Conservation (phyloP, 2,888 invertebrate species). For the Hedya salicella region DNA sequence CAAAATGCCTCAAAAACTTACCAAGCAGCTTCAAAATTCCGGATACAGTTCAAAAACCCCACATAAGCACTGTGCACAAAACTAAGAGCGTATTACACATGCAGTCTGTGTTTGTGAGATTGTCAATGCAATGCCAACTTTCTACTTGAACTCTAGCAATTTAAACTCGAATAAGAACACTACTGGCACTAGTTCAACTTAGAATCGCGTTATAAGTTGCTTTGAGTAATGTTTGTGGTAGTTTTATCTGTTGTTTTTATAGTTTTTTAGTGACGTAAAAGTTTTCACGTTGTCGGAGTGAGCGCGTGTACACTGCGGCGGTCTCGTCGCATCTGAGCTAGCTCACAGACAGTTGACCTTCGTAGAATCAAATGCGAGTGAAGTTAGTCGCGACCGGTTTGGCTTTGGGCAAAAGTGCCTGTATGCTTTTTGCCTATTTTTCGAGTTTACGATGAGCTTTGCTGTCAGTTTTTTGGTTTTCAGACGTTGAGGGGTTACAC, state of each 20-base stretch:
- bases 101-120: conserved; percentile 59
- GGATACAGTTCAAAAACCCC: conserved; percentile 61
- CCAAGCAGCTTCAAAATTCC: conserved; percentile 60
- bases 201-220: conserved; percentile 46
- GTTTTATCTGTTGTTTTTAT: conserved; percentile 36
- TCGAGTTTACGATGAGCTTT: conserved; percentile 53
- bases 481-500: background rate
- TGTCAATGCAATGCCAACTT: conserved; percentile 67
- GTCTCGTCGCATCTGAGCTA: conserved; percentile 62
- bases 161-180: conserved; percentile 32
- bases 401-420: conserved; percentile 78
- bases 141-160: conserved; percentile 58
- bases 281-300: conserved; percentile 51
- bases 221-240: conserved; percentile 45
- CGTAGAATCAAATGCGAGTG: conserved; percentile 72
- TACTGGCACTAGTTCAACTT: background rate
- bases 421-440: conserved; percentile 45
- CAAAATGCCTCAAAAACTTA: conserved; percentile 53
- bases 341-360: conserved; percentile 69
- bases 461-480: conserved; percentile 26
- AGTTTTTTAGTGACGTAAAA: conserved; percentile 61
- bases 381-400: conserved; percentile 63
- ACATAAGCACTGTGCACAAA: conserved; percentile 64
- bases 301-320: conserved; percentile 54
- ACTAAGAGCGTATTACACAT: conserved; percentile 60